phyloP scores from a whole-genome alignment of 2,113 vertebrate genomes.

The Struthidea cinerea region DNA sequence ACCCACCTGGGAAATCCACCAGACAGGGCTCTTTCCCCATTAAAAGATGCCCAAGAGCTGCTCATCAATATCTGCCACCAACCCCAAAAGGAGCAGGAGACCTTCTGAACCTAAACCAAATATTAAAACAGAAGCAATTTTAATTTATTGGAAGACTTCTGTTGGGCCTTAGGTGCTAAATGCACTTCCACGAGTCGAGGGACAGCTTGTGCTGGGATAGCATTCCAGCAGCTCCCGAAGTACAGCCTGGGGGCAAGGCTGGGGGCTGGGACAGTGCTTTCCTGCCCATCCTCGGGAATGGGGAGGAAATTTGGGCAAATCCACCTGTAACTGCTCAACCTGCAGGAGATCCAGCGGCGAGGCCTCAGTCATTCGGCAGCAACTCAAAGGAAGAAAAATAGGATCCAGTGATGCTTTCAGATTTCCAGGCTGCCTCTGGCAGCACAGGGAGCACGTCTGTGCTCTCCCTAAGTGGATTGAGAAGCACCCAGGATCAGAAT shows the following conservation, averaged over 20 bases:
- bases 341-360: neutral
- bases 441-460: neutral
- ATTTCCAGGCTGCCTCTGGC: neutral
- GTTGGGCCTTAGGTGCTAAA: neutral
- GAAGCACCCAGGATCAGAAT: neutral
- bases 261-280: neutral
- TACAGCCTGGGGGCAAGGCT: neutral
- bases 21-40: neutral
- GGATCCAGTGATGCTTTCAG: neutral
- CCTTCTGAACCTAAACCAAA: neutral
- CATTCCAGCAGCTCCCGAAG: neutral
- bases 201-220: neutral
- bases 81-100: neutral
- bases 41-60: neutral
- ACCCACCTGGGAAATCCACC: neutral
- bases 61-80: neutral
- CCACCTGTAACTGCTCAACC: neutral
- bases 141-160: neutral
- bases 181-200: neutral
- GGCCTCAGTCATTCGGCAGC: neutral
- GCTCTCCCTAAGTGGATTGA: neutral
- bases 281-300: accelerated
- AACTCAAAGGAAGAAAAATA: neutral
- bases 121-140: neutral
- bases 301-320: neutral